A percentile compares a stretch with the other conserved stretches of the same genome.
Conservation (phyloP, 2,888 invertebrate species). For the Tiliacea citrago region DNA sequence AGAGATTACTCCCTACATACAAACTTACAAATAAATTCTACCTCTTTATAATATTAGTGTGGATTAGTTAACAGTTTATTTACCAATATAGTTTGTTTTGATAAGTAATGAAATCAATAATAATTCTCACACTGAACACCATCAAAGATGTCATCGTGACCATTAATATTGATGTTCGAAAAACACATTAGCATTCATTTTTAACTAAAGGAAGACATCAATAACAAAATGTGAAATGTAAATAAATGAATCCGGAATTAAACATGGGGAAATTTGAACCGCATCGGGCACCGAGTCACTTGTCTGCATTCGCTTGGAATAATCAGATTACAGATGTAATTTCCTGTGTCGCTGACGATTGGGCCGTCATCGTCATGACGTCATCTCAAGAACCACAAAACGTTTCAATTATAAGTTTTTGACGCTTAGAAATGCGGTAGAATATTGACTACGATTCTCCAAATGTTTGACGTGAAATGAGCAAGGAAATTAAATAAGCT, state of each 20-base stretch:
- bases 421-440: slow-evolving; percentile 23
- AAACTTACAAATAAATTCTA: too few relatives aligned
- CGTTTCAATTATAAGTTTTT: slow-evolving; percentile 69
- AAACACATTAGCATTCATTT: slow-evolving; percentile 46
- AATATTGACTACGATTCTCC: slow-evolving; percentile 12
- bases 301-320: slow-evolving; percentile 80
- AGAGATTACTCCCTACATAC: too few relatives aligned
- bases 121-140: slow-evolving; percentile 18
- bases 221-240: slow-evolving; percentile 56
- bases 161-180: slow-evolving; percentile 34
- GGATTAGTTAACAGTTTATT: too few relatives aligned
- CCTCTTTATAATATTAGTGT: too few relatives aligned
- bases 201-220: slow-evolving; percentile 59
- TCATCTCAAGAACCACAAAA: slow-evolving; percentile 62
- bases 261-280: slow-evolving; percentile 45
- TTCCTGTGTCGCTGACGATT: slow-evolving; percentile 81
- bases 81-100: neutral
- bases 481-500: slow-evolving; percentile 49
- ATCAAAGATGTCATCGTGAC: slow-evolving; percentile 30
- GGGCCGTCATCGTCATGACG: slow-evolving; percentile 70
- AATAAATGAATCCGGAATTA: slow-evolving; percentile 55
- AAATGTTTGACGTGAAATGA: slow-evolving; percentile 33
- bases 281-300: slow-evolving; percentile 70
- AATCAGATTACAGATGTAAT: slow-evolving; percentile 87
- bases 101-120: slow-evolving; percentile 8